Evolutionary conservation across 1,140 invertebrate species (phyloP), one percentile per base, ranked within the genome.

Genomic region (Drosophila bifasciata): DNA sequence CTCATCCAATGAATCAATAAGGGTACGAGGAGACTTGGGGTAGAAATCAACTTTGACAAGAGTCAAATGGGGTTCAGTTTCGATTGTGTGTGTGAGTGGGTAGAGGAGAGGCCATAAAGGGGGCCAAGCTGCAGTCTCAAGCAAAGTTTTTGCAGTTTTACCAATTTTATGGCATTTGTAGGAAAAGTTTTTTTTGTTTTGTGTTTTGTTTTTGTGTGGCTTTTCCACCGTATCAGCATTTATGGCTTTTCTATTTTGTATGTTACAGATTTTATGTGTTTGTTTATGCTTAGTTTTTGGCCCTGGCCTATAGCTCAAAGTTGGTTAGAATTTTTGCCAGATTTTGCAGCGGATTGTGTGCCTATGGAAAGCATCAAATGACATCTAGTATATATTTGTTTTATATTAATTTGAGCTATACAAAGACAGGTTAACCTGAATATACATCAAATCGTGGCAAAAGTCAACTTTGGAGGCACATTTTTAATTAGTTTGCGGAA

Each of bases 401-500:
- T 6, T n/a, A n/a, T 15, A 44, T 36, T 17, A 62, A 44, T 58
- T 21, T 7, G 21, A 44, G 11, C 46, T 40, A 5, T 13, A 23
- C 3, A 40, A 80, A 19, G 25, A 28, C 16, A 21, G 25, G 40
- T 23, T 28, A 23, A 28, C 36, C 36, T 23, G 19, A 40, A 53
- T 3, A n/a, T 23, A 13, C n/a, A 15, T 8, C 36, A 40, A 25
- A 51, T 28, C 59, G 32, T 9, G 9, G 46, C 17, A 63, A 32
- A 40, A 44, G 41, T 67, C 49, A 41, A 68, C 62, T 68, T 67
- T 40, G n/a, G 49, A 67, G 64, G 53, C n/a, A n/a, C n/a, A n/a
- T n/a, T 86, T 85, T 86, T 86, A 85, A 85, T 85, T 81, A 85
- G 81, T 85, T 86, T 86, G 59, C 49, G 13, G 43, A 40, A 17